phyloP scores from a whole-genome alignment of 2,888 invertebrate genomes.

The Stictocephala bisonia region DNA sequence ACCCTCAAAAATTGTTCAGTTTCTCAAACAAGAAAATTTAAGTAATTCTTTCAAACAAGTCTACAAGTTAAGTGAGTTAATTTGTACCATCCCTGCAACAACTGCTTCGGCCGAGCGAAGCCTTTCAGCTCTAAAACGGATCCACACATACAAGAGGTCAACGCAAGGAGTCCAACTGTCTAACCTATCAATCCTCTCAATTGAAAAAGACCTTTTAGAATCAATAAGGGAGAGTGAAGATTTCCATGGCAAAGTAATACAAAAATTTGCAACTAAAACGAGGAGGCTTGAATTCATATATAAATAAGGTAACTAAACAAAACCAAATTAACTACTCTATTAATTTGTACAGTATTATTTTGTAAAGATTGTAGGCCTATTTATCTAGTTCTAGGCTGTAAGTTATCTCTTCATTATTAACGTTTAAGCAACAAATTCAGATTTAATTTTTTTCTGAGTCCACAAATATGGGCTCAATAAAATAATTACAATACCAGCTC shows the following conservation, averaged over 20 bases:
- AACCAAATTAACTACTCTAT: too few species aligned
- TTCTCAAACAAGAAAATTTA: conserved; percentile 17
- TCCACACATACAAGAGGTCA: conserved; percentile 5
- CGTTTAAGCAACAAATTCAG: too few species aligned
- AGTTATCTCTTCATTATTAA: too few species aligned
- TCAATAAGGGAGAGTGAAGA: background rate
- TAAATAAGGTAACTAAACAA: too few species aligned
- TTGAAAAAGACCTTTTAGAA: conserved; percentile 3
- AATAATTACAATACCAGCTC: too few species aligned
- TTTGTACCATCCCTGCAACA: background rate
- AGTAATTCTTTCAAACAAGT: background rate
- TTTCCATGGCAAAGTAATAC: background rate
- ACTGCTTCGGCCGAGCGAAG: conserved; percentile 20
- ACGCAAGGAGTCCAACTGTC: background rate
- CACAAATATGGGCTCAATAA: too few species aligned
- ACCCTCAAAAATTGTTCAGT: conserved; percentile 1
- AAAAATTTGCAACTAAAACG: too few species aligned
- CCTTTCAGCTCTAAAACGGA: conserved; percentile 3
- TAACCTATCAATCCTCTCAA: background rate
- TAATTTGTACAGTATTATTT: too few species aligned
- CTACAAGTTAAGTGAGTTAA: background rate
- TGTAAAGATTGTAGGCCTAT: too few species aligned
- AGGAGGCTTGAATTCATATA: too few species aligned
- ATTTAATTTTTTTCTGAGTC: too few species aligned
- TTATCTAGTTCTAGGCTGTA: too few species aligned